Conservation (phyloP, 2,113 vertebrate genomes). For the Petrocephalus microphthalmus region DNA sequence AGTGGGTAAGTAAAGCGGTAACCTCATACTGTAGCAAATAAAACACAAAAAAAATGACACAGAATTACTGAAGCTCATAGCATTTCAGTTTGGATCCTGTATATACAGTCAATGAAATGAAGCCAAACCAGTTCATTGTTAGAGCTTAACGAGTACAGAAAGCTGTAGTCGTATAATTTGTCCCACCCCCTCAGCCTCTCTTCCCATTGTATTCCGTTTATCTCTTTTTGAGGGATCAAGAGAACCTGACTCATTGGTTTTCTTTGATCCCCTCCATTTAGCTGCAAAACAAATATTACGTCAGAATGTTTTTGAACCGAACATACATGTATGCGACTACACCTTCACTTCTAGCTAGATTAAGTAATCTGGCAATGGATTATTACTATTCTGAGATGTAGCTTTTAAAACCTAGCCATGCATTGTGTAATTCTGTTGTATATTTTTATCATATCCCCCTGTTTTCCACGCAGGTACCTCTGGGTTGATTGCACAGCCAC, state of each 20-base stretch:
- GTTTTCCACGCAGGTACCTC: conserved; percentile 61
- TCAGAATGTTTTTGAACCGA: not conserved
- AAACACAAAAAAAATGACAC: not conserved
- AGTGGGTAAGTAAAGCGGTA: conserved; percentile 75
- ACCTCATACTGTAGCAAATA: not conserved
- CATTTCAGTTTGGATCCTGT: not conserved
- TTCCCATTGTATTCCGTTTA: not conserved
- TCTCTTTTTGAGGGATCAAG: not conserved
- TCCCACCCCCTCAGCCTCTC: not conserved
- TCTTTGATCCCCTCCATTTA: not conserved
- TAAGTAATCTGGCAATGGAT: not conserved
- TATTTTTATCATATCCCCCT: not conserved
- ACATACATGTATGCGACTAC: not conserved
- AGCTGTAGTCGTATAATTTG: not conserved
- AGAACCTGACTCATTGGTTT: not conserved
- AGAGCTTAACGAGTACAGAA: not conserved
- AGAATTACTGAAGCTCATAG: not conserved
- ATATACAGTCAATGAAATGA: not conserved
- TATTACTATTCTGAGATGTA: not conserved
- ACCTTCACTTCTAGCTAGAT: not conserved
- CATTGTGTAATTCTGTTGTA: not conserved
- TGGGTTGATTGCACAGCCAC: conserved; percentile 93
- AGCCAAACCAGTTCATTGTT: not conserved
- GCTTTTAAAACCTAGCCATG: not conserved
- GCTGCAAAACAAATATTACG: not conserved